phyloP scores from a whole-genome alignment of 35 echinoderm and acorn worm species.

The Apostichopus parvimensis region DNA sequence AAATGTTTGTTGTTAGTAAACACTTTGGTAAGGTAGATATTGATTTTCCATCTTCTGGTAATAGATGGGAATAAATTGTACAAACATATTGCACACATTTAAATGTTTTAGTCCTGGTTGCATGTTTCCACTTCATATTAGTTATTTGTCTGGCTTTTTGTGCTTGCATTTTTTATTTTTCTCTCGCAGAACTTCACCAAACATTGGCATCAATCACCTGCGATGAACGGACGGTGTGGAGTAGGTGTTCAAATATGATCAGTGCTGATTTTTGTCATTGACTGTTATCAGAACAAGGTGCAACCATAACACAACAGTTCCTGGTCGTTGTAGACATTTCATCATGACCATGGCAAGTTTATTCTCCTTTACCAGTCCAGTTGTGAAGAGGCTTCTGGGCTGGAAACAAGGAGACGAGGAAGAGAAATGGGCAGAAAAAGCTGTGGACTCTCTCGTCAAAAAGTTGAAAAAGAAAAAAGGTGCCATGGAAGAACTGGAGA shows the following conservation, averaged over 20 bases:
- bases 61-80: not conserved
- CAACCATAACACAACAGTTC: not conserved
- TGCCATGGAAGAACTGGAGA: slow-evolving; percentile 98
- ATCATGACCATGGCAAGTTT: slow-evolving; percentile 98
- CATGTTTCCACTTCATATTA: not conserved
- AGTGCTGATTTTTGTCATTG: slow-evolving; percentile 2
- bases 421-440: slow-evolving; percentile 99
- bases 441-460: slow-evolving; percentile 93
- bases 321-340: not conserved
- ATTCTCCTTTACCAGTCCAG: slow-evolving; percentile 99
- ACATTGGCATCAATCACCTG: slow-evolving; percentile 15
- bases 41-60: no score
- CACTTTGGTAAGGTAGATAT: no score
- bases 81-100: not conserved
- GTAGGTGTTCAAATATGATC: not conserved
- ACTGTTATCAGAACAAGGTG: not conserved
- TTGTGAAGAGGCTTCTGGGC: slow-evolving; percentile 98
- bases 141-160: not conserved
- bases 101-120: not conserved
- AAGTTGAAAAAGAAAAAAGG: slow-evolving; percentile 99
- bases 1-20: no score
- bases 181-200: not conserved
- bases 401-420: slow-evolving; percentile 99
- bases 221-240: not conserved
- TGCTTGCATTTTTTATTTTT: not conserved